Conservation (phyloP, 92 coral and sea anemone species). For the Scolanthus callimorphus region DNA sequence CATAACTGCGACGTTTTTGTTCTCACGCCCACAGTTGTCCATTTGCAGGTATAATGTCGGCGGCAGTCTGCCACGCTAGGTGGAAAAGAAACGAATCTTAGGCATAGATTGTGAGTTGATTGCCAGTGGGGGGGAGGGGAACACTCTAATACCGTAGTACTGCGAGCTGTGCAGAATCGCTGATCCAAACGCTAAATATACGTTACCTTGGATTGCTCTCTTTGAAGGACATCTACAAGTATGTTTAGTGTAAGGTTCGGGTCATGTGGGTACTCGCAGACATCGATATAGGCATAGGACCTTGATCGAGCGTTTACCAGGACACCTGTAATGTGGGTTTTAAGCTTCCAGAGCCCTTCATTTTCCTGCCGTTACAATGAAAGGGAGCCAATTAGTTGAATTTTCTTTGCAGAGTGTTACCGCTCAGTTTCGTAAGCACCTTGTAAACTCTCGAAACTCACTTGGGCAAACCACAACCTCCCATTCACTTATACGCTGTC, state of each 20-base stretch:
- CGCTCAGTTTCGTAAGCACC: too few species aligned
- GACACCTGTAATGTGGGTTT: constrained; percentile 27
- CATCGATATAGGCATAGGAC: constrained; percentile 22
- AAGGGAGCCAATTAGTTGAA: background rate
- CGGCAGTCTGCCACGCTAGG: background rate
- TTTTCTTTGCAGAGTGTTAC: too few species aligned
- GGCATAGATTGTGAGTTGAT: too few species aligned
- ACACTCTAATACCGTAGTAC: too few species aligned
- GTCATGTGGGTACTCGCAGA: constrained; percentile 30
- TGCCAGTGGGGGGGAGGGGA: too few species aligned
- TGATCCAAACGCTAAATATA: background rate
- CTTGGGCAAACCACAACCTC: too few species aligned
- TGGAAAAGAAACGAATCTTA: background rate
- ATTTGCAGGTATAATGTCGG: background rate
- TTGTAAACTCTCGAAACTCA: too few species aligned
- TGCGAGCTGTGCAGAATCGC: background rate
- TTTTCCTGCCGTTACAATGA: background rate
- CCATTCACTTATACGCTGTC: too few species aligned
- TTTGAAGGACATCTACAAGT: background rate
- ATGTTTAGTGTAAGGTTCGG: constrained; percentile 22
- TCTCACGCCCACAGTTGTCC: constrained; percentile 4
- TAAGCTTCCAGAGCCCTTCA: constrained; percentile 5
- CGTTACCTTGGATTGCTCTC: background rate
- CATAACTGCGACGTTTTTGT: background rate
- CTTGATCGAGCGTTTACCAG: constrained; percentile 3